Conservation (phyloP, 2,888 invertebrate species). For the Megaustenia siamemsis region DNA sequence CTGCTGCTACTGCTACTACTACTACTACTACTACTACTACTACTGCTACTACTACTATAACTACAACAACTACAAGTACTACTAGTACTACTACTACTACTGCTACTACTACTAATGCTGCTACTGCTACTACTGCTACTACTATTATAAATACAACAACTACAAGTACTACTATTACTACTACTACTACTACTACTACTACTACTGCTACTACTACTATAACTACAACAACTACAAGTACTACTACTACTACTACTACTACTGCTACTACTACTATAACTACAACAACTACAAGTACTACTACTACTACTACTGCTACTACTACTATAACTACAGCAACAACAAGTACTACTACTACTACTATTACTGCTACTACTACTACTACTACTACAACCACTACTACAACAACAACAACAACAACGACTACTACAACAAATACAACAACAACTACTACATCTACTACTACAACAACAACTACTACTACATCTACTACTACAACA, state of each 20-base stretch:
- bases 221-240: neutral
- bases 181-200: neutral
- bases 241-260: neutral
- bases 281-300: neutral
- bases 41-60: no score
- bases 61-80: neutral
- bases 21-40: neutral
- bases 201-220: neutral
- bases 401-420: neutral
- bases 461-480: neutral
- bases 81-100: neutral
- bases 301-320: neutral
- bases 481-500: neutral
- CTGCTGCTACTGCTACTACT: neutral
- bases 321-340: neutral
- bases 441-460: neutral
- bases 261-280: neutral
- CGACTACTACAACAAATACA: neutral
- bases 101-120: neutral
- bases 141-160: neutral
- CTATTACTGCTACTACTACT: neutral
- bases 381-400: neutral
- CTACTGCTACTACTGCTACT: neutral
- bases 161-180: no score
- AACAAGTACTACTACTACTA: neutral